Evolutionary conservation across 2,888 invertebrate genomes (phyloP).

Genomic region (Eupelmus urozonus): DNA sequence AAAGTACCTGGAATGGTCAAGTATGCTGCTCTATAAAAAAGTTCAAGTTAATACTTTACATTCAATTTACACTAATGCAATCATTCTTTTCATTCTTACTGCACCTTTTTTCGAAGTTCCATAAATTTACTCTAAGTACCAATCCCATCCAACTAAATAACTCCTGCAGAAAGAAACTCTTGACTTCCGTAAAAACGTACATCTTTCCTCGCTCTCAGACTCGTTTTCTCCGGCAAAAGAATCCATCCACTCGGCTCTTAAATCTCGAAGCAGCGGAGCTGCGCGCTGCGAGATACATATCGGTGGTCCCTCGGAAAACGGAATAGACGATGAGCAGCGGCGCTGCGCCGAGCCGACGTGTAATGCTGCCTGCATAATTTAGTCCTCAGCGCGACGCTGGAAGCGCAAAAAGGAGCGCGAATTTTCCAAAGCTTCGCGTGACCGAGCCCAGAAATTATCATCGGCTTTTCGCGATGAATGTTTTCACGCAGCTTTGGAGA

Average conservation of each 20-base stretch:
- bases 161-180: too few relatives aligned
- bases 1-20: too few relatives aligned
- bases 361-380: constrained; percentile 47
- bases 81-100: too few relatives aligned
- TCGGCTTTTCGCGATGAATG: neutral
- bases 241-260: neutral
- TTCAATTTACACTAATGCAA: too few relatives aligned
- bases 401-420: neutral
- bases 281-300: neutral
- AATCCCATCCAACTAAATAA: too few relatives aligned
- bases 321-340: constrained; percentile 53
- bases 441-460: neutral
- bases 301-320: constrained; percentile 35
- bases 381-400: neutral
- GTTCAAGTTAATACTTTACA: too few relatives aligned
- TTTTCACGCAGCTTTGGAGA: too few relatives aligned
- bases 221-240: neutral
- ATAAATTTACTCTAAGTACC: too few relatives aligned
- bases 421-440: neutral
- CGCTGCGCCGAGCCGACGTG: neutral
- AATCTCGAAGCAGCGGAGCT: neutral
- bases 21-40: too few relatives aligned
- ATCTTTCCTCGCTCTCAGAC: too few relatives aligned
- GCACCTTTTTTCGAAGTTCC: too few relatives aligned
- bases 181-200: too few relatives aligned